These are phyloP conservation scores for Pagetopsis macropterus DNA, from an alignment of 2,797 vertebrate species.

Conservation along the genomic window DNA sequence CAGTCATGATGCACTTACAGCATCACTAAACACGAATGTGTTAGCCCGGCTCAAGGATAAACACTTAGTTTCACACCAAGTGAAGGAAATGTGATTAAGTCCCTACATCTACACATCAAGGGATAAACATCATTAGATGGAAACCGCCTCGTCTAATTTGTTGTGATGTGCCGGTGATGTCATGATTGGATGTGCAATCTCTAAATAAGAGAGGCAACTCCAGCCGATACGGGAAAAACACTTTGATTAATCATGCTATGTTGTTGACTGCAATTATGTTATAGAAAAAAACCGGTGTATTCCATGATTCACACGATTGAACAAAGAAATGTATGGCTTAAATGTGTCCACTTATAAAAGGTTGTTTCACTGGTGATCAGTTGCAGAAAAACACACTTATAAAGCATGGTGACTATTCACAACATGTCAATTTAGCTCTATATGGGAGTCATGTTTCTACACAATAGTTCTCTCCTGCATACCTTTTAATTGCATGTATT, in stretches of 20 bases:
- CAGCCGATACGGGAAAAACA: constrained; percentile 50
- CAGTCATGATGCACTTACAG: constrained; percentile 59
- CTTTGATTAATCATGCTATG: constrained; percentile 65
- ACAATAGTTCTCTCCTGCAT: background rate
- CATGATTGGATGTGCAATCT: constrained; percentile 70
- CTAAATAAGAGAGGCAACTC: constrained; percentile 61
- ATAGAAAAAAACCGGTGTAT: constrained; percentile 59
- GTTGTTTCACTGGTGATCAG: background rate
- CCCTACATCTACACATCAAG: constrained; percentile 70
- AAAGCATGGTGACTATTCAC: background rate
- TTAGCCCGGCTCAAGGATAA: constrained; percentile 64
- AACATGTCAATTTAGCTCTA: background rate
- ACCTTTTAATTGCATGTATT: background rate
- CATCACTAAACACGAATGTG: constrained; percentile 50
- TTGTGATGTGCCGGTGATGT: constrained; percentile 73
- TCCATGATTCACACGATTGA: constrained; percentile 42
- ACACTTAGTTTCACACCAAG: constrained; percentile 73
- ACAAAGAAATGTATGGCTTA: constrained; percentile 6
- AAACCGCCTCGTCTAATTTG: constrained; percentile 71
- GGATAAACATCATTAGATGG: constrained; percentile 76
- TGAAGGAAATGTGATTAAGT: constrained; percentile 76
- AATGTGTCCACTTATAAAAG: background rate
- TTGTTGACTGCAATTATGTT: constrained; percentile 63
- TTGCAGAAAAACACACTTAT: background rate
- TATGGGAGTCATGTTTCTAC: constrained; percentile 1